Evolutionary conservation across 2,113 vertebrate genomes (phyloP), one percentile per base, ranked within the genome.

Genomic region (Sander lucioperca): DNA sequence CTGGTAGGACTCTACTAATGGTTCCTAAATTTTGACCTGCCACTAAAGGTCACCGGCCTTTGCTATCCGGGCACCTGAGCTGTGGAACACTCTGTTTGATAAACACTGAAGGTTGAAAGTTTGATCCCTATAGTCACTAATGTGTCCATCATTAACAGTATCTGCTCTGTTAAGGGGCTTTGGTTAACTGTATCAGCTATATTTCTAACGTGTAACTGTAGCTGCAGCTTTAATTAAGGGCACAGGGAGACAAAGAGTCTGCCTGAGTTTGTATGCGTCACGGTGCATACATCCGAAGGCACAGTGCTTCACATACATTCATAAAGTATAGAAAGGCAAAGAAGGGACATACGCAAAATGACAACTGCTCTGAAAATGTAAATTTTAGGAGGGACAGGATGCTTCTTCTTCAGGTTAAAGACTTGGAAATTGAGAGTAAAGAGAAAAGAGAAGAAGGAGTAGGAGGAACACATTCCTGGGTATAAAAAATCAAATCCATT

Each of bases 391-490:
- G 51, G 30, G 15, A 47, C 59, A 27, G 2, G 23, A 74, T 71
- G 59, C 68, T 39, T 23, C 61, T 48, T 73, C 73, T 79, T 54
- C 33, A 43, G 76, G 76, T 77, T 43, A 71, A 58, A 83, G 23
- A 64, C 48, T 61, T 72, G n/a, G 13, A 87, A 79, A 77, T 23
- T 66, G n/a, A 70, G 23, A 59, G 5, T 57, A 58, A 74, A n/a
- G 21, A 59, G 14, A 33, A 36, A 57, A 33, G 43, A 74, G 25
- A 25, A 25, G 14, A 8, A 39, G 50, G 11, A 64, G 30, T 51
- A 39, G 21, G 47, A 66, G 47, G n/a, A 30, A n/a, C 50, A 53
- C 27, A 50, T 56, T 53, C 1, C 33, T 0, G 8, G 4, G 9
- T 61, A 19, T 58, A 74, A 16, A 2, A 50, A 2, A 33, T 84